Evolutionary conservation across 2,888 invertebrate genomes (phyloP).

Genomic region (Eumerus sabulonum): DNA sequence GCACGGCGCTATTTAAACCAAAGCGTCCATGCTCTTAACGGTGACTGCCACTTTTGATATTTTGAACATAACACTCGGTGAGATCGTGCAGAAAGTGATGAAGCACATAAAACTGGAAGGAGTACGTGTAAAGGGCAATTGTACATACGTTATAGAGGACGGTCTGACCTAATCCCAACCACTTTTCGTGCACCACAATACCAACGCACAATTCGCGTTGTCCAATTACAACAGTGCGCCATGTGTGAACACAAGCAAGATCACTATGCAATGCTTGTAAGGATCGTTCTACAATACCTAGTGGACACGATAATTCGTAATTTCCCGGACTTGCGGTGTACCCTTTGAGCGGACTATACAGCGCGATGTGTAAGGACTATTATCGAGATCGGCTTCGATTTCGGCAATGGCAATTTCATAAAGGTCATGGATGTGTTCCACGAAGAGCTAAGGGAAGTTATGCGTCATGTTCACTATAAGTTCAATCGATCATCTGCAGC

Average conservation of each 20-base stretch:
- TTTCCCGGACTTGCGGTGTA: constrained; percentile 76
- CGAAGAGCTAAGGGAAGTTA: constrained; percentile 75
- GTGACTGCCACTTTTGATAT: no score
- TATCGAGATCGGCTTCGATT: constrained; percentile 77
- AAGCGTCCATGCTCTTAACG: no score
- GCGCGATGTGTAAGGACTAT: constrained; percentile 73
- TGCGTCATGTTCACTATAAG: constrained; percentile 77
- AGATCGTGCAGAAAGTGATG: constrained; percentile 7
- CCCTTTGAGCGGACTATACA: constrained; percentile 72
- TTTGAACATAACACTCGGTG: constrained; percentile 29
- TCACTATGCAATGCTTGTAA: constrained; percentile 73
- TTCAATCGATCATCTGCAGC: constrained; percentile 78
- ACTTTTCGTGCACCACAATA: constrained; percentile 79
- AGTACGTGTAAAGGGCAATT: constrained; percentile 60
- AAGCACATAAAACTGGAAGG: constrained; percentile 1
- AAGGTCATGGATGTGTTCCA: constrained; percentile 78
- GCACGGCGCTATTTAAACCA: no score
- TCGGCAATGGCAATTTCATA: constrained; percentile 74
- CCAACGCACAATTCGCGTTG: constrained; percentile 72
- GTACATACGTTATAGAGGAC: constrained; percentile 71
- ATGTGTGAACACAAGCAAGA: constrained; percentile 50
- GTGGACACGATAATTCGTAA: constrained; percentile 71
- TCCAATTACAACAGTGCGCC: constrained; percentile 72
- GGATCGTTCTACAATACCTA: constrained; percentile 66
- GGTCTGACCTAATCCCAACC: constrained; percentile 81